Conservation (phyloP, 2,888 invertebrate species). For the Caradrina clavipalpis region DNA sequence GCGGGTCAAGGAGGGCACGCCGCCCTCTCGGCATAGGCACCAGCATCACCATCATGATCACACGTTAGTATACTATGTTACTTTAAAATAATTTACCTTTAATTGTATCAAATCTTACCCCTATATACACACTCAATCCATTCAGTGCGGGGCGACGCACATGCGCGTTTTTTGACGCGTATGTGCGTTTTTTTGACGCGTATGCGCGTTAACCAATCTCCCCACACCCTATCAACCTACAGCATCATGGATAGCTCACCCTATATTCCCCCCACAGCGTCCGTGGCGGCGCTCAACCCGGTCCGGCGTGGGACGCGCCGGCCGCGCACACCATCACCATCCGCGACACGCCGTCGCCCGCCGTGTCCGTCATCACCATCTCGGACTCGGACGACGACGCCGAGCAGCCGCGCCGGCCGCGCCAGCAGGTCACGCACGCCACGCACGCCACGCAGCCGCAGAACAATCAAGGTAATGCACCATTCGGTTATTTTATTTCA, state of each 20-base stretch:
- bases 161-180: no score
- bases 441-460: slow-evolving; percentile 66
- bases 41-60: slow-evolving; percentile 83
- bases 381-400: slow-evolving; percentile 97
- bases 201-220: neutral
- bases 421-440: slow-evolving; percentile 60
- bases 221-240: slow-evolving; percentile 17
- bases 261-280: slow-evolving; percentile 18
- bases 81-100: neutral
- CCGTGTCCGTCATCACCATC: slow-evolving; percentile 97
- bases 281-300: slow-evolving; percentile 36
- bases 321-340: slow-evolving; percentile 97
- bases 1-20: slow-evolving; percentile 98
- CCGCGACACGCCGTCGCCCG: slow-evolving; percentile 98
- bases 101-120: neutral
- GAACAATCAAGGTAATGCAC: slow-evolving; percentile 70
- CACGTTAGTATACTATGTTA: slow-evolving; percentile 71
- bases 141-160: no score
- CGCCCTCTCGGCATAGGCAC: slow-evolving; percentile 92
- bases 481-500: no score
- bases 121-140: no score
- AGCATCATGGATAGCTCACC: slow-evolving; percentile 44
- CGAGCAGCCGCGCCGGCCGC: slow-evolving; percentile 70
- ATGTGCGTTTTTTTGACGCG: no score
- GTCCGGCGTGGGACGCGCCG: slow-evolving; percentile 33